phyloP scores from a whole-genome alignment of 2,797 vertebrate genomes.

The Sebastes kiyomatsui region DNA sequence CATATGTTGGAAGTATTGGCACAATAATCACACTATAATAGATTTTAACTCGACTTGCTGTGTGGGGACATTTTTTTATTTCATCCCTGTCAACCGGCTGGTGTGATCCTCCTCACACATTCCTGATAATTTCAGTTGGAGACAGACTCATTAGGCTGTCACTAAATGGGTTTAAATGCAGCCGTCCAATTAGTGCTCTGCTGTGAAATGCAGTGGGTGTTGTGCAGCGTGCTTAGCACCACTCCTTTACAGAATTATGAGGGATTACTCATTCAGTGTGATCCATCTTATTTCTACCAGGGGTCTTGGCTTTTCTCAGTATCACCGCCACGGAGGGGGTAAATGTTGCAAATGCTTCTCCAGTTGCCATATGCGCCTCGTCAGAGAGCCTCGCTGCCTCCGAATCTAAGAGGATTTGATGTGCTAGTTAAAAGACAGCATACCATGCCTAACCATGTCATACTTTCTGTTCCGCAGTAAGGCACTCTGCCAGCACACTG shows the following conservation, averaged over 20 bases:
- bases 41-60: conserved; percentile 57
- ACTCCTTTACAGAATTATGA: conserved; percentile 82
- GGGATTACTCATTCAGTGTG: conserved; percentile 82
- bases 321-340: conserved; percentile 70
- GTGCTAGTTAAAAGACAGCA: conserved; percentile 75
- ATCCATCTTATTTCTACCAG: conserved; percentile 83
- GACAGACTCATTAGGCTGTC: conserved; percentile 83
- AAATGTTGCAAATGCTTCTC: conserved; percentile 76
- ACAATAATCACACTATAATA: conserved; percentile 45
- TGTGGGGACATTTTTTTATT: conserved; percentile 48
- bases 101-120: conserved; percentile 72
- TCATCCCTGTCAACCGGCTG: conserved; percentile 67
- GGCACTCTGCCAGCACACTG: conserved; percentile 67
- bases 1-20: conserved; percentile 36
- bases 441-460: conserved; percentile 69
- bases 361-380: conserved; percentile 72
- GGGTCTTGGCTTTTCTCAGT: conserved; percentile 79
- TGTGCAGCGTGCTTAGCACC: conserved; percentile 75
- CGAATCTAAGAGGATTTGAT: conserved; percentile 78
- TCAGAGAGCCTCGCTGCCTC: conserved; percentile 62
- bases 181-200: conserved; percentile 83
- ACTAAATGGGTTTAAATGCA: conserved; percentile 84
- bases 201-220: conserved; percentile 82
- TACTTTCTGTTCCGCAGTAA: conserved; percentile 65
- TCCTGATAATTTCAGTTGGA: conserved; percentile 71